Conservation (phyloP, 2,888 invertebrate species). For the Agrochola litura region DNA sequence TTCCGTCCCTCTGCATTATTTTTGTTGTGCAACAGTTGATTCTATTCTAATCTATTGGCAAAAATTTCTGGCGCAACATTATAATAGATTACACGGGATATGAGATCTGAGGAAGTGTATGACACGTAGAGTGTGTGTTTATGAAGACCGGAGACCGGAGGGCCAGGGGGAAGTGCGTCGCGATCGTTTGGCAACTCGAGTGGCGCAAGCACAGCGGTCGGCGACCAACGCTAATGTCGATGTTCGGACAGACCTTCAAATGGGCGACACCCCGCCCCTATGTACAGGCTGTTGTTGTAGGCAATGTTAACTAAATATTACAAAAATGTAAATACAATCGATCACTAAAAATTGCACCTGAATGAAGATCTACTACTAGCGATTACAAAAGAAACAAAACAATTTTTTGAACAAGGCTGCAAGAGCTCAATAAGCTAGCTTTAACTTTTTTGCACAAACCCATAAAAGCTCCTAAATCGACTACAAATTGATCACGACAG, state of each 20-base stretch:
- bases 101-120: conserved; percentile 53
- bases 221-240: conserved; percentile 63
- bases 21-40: conserved; percentile 12
- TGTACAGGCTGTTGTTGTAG: conserved; percentile 75
- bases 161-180: conserved; percentile 62
- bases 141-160: conserved; percentile 24
- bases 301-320: background rate
- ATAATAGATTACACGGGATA: conserved; percentile 50
- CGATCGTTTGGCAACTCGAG: conserved; percentile 83
- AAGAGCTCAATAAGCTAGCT: background rate
- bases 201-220: conserved; percentile 83
- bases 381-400: background rate
- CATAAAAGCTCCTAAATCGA: background rate
- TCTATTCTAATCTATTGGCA: conserved; percentile 6
- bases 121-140: conserved; percentile 53
- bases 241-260: conserved; percentile 66
- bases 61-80: conserved; percentile 24
- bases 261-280: conserved; percentile 71
- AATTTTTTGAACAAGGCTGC: background rate
- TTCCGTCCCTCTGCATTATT: background rate
- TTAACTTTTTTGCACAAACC: background rate
- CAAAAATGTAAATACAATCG: background rate
- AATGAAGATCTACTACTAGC: background rate
- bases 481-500: background rate
- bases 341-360: background rate